Evolutionary conservation across 2,113 vertebrate genomes (phyloP).

Genomic region (Deroptyus accipitrinus): DNA sequence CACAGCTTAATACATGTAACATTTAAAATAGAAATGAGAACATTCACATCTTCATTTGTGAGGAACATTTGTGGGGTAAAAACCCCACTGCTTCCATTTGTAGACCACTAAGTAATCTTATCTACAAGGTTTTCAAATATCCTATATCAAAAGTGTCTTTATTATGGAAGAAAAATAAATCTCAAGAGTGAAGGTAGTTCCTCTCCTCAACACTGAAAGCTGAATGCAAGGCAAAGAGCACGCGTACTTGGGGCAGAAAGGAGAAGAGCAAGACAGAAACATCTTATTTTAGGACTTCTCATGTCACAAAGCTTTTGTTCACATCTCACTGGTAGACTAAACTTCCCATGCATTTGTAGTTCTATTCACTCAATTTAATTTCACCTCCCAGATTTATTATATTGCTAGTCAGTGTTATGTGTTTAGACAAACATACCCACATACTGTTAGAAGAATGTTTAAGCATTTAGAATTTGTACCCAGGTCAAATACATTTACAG

Average conservation of each 20-base stretch:
- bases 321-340: background rate
- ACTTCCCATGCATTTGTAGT: background rate
- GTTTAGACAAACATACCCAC: background rate
- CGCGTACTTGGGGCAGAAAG: background rate
- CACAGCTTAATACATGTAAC: background rate
- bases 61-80: background rate
- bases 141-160: background rate
- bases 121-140: background rate
- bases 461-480: background rate
- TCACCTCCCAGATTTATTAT: background rate
- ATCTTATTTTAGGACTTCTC: background rate
- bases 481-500: background rate
- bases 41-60: background rate
- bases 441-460: background rate
- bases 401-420: background rate
- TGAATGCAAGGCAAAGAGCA: background rate
- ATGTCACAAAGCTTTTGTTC: background rate
- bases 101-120: background rate
- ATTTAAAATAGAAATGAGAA: background rate
- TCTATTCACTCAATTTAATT: background rate
- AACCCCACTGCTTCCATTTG: background rate
- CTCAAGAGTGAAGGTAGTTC: background rate
- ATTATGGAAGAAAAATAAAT: background rate
- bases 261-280: background rate
- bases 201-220: background rate